Evolutionary conservation across 2,113 vertebrate genomes (phyloP).

Genomic region (Hassar affinis): DNA sequence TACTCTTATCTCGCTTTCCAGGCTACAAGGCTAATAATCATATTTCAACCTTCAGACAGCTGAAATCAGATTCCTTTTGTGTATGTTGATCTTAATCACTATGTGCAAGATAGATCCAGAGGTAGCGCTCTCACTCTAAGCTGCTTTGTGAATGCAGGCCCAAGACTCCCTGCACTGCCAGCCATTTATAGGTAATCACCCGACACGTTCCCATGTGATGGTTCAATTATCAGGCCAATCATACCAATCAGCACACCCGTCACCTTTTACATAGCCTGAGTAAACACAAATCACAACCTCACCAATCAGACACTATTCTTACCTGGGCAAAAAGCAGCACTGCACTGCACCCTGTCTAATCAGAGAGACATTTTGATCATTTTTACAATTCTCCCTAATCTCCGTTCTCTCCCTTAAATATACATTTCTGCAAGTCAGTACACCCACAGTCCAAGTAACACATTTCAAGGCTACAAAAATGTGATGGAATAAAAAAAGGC

Average conservation of each 20-base stretch:
- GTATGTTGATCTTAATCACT: slow-evolving; percentile 28
- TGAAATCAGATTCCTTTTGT: slow-evolving; percentile 32
- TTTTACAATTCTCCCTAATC: slow-evolving; percentile 42
- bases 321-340: slow-evolving; percentile 30
- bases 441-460: slow-evolving; percentile 24
- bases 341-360: slow-evolving; percentile 40
- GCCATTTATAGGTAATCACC: slow-evolving; percentile 62
- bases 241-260: slow-evolving; percentile 67
- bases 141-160: slow-evolving; percentile 16
- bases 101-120: slow-evolving; percentile 19
- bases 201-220: slow-evolving; percentile 64
- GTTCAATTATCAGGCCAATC: slow-evolving; percentile 76
- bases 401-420: slow-evolving; percentile 32
- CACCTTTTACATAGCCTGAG: slow-evolving; percentile 47
- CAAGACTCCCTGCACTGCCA: slow-evolving; percentile 34
- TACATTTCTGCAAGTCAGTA: slow-evolving; percentile 33
- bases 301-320: slow-evolving; percentile 65
- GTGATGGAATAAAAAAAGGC: slow-evolving; percentile 19
- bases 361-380: slow-evolving; percentile 31
- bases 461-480: slow-evolving; percentile 36
- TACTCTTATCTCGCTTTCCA: slow-evolving; percentile 30
- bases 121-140: slow-evolving; percentile 3
- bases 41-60: slow-evolving; percentile 20
- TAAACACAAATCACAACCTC: slow-evolving; percentile 52
- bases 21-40: slow-evolving; percentile 25